Base-by-base conservation (phyloP, 2,888 invertebrate species). In the Heliconius charithonia region DNA sequence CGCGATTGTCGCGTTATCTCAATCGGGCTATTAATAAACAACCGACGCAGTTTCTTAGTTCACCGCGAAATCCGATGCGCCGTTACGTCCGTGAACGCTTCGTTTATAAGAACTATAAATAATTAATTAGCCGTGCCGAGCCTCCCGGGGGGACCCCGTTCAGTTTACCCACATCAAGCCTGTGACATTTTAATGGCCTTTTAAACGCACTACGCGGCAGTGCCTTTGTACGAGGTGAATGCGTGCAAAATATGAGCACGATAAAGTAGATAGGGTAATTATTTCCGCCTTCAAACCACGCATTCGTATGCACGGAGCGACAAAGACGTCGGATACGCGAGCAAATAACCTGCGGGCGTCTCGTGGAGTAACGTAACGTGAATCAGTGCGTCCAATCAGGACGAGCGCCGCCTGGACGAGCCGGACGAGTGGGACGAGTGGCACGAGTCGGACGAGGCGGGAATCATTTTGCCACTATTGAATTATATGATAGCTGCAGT, bases 381-480 rank as follows among this genome's bases (percentile, higher is more conserved):
- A 90, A 90, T 90, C 91, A 89, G 87, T 87, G 89, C 89, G 88
- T 88, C 90, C 90, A 92, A 93, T 92, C 93, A 90, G 89, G 86
- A 83, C 81, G 84, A 77, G 29, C 75, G 74, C 71, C 12, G 25
- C 69, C 72, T 81, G 72, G 75, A 32, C 22, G 56, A 56, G 56
- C 51, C 66, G 82, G 81, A 83, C 85, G 84, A 59, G 59, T 9
- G 3, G 71, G 76, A 29, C 19, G 56, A 59, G 59, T 45, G 32
- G 82, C 80, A 87, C 85, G 90, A 92, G 87, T 91, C 90, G 87
- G 76, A 29, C 85, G 90, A 92, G 87, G 91, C 90, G 87, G 88
- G 90, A 94, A 92, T 93, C 93, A 93, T 92, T 93, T 93, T 90
- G 91, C 91, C 92, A 90, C 93, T 93, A 94, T 94, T 94, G 93